Percentiles rank a stretch among this genome's conserved stretches.
Conservation (phyloP, 2,888 invertebrate genomes). For the Perithous albicinctus region DNA sequence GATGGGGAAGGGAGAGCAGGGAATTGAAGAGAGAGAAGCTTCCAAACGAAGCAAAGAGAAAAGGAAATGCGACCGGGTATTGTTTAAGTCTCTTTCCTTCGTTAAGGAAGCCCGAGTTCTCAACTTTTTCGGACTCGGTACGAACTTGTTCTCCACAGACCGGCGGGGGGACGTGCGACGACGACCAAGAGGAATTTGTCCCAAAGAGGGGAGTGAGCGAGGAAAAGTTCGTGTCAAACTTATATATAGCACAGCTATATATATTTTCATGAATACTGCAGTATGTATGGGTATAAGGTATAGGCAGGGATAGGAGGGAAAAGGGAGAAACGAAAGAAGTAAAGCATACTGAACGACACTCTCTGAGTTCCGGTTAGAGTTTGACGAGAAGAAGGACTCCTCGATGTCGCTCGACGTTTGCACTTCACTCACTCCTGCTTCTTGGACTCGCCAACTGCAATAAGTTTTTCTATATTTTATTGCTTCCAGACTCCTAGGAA, state of each 20-base stretch:
- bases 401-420: conserved; percentile 26
- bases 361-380: conserved; percentile 58
- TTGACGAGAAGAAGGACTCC: conserved; percentile 26
- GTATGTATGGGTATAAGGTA: conserved; percentile 13
- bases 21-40: neutral
- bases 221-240: conserved; percentile 45
- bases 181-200: conserved; percentile 36
- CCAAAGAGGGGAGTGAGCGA: conserved; percentile 11
- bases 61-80: conserved; percentile 65
- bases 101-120: conserved; percentile 70
- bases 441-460: neutral
- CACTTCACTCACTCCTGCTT: conserved; percentile 2
- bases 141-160: conserved; percentile 66
- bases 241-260: neutral
- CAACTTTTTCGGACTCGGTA: conserved; percentile 72
- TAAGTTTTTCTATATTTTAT: neutral
- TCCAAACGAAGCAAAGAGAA: conserved; percentile 35
- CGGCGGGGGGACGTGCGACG: conserved; percentile 36
- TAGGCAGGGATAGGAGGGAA: conserved; percentile 9
- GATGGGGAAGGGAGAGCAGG: conserved; percentile 17
- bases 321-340: conserved; percentile 52
- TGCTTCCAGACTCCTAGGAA: neutral
- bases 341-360: conserved; percentile 59
- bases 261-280: conserved; percentile 1
- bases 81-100: conserved; percentile 76